A percentile compares a stretch with the other conserved stretches of the same genome.
phyloP scores from a whole-genome alignment of 2,113 vertebrate genomes.

The Chlamydotis undulata region DNA sequence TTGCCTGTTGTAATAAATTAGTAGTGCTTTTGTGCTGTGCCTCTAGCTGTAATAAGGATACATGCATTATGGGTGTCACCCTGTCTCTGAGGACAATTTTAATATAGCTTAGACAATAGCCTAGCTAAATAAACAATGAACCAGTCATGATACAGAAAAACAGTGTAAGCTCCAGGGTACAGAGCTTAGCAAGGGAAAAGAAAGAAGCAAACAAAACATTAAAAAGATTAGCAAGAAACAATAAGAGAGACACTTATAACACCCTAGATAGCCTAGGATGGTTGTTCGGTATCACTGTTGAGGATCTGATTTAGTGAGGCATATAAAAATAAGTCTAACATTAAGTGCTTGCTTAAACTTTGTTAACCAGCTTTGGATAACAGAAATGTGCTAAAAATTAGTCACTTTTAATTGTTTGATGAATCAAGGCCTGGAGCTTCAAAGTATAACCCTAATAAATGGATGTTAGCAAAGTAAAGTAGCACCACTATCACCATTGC shows the following conservation, averaged over 20 bases:
- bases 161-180: conserved; percentile 1
- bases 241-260: neutral
- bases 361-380: neutral
- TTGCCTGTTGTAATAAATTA: conserved; percentile 62
- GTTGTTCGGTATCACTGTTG: neutral
- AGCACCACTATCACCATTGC: neutral
- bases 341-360: neutral
- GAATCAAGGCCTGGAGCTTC: neutral
- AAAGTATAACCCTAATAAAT: neutral
- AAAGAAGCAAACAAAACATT: conserved; percentile 10
- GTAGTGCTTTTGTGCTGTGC: conserved; percentile 46
- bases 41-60: conserved; percentile 60
- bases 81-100: conserved; percentile 63
- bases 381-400: neutral
- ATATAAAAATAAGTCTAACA: neutral
- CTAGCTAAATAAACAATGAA: conserved; percentile 68
- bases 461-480: neutral
- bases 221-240: conserved; percentile 18
- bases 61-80: conserved; percentile 65
- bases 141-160: conserved; percentile 23
- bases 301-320: neutral
- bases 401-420: neutral
- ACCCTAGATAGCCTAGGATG: neutral
- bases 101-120: conserved; percentile 60
- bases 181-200: neutral